Conservation (phyloP, 2,113 vertebrate species). For the Dromiciops gliroides region DNA sequence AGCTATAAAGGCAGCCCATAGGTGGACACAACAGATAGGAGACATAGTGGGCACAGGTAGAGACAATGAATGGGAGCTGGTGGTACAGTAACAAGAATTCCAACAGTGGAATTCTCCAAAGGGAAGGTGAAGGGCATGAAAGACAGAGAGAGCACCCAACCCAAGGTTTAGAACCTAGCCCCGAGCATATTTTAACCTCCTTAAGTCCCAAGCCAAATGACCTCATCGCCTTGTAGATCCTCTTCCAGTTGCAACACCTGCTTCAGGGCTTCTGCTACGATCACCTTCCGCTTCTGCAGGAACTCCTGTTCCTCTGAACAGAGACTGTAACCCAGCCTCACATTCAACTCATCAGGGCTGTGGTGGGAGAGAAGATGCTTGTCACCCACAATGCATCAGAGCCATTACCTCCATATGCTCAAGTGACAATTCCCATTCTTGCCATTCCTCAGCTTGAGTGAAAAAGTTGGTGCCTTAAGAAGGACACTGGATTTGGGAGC, state of each 20-base stretch:
- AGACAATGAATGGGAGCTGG: not conserved
- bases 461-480: too few species aligned
- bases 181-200: not conserved
- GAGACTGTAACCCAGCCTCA: slow-evolving; percentile 87
- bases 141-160: accelerated
- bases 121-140: not conserved
- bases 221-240: slow-evolving; percentile 84
- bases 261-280: slow-evolving; percentile 84
- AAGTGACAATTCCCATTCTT: not conserved
- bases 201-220: slow-evolving; percentile 49
- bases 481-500: not conserved
- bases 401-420: not conserved
- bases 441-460: not conserved
- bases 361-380: slow-evolving; percentile 4
- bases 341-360: slow-evolving; percentile 82
- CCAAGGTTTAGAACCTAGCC: not conserved
- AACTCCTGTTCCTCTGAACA: slow-evolving; percentile 86
- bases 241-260: slow-evolving; percentile 84
- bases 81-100: too few species aligned
- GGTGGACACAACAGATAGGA: not conserved
- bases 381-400: not conserved
- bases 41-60: not conserved
- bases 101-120: not conserved
- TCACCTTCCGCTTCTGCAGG: slow-evolving; percentile 85
- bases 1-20: not conserved